phyloP scores from a whole-genome alignment of 2,113 vertebrate genomes.

The Candoia aspera region DNA sequence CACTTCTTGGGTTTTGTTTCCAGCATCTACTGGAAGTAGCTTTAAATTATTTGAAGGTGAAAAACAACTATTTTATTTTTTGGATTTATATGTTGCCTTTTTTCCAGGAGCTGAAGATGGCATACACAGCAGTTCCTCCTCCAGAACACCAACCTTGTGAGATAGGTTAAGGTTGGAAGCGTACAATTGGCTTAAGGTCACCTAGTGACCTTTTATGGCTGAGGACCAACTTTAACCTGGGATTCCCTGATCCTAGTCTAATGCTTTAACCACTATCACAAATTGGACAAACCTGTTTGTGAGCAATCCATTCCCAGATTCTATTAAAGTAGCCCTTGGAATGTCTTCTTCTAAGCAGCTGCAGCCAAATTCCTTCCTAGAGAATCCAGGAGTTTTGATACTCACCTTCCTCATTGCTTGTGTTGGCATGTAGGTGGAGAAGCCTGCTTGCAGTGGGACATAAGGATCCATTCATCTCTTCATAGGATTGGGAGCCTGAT shows the following conservation, averaged over 20 bases:
- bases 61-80: neutral
- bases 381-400: neutral
- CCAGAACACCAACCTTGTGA: neutral
- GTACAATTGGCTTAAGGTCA: neutral
- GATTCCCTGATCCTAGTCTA: neutral
- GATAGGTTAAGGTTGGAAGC: neutral
- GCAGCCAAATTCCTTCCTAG: neutral
- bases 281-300: neutral
- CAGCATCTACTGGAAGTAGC: neutral
- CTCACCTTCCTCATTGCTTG: slow-evolving; percentile 32
- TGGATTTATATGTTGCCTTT: neutral
- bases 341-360: neutral
- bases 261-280: neutral
- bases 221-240: neutral
- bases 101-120: neutral
- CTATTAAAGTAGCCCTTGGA: neutral
- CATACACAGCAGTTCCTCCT: neutral
- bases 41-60: neutral
- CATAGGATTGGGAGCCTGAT: slow-evolving; percentile 31
- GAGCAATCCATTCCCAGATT: neutral
- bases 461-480: slow-evolving; percentile 31
- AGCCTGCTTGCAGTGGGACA: neutral
- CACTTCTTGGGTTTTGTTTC: neutral
- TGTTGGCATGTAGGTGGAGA: slow-evolving; percentile 2
- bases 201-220: neutral